Evolutionary conservation across 2,888 invertebrate species (phyloP), one percentile per base, ranked within the genome.

Genomic region (Nebria brevicollis): DNA sequence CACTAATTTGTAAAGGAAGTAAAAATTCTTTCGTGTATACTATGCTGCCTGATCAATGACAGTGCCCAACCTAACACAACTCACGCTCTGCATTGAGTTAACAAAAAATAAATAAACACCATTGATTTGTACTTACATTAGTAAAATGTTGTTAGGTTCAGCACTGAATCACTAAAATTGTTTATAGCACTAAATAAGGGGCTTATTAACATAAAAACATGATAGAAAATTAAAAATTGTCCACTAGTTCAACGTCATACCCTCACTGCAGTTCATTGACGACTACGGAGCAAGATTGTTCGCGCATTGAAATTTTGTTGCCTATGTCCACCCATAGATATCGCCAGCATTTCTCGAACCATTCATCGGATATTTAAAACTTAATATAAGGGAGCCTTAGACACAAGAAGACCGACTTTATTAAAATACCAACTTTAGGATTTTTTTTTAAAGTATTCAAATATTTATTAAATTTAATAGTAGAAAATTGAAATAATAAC

Each of bases 1-100:
- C 54, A 8, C 54, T 54, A 54, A 54, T 54, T 54, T 54, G 4
- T 2, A 13, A 11, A 13, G 2, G 54, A 54, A 11, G 8, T 7
- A 54, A 54, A 54, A 3, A 54, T 11, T 54, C 54, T 54, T 54
- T 8, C 4, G 8, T 54, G 54, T 54, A 7, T 54, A 54, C 54
- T 34, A 70, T 70, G 70, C 80, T 82, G 82, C 34, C 34, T 34
- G 83, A 84, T 84, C 84, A 83, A 84, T 84, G 84, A 83, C 83
- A 82, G 82, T 81, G 83, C 83, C 83, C 82, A 82, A 82, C 83
- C 83, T 83, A 83, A 84, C 77, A 75, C 82, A 83, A 82, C 42
- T 72, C 64, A 81, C 64, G 75, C 11, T 76, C 41, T n/a, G 10
- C 42, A 41, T 15, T 25, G 34, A 34, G 34, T 34, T 10, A 66